A percentile compares a stretch with the other conserved stretches of the same genome.
phyloP scores from a whole-genome alignment of 1,140 invertebrate genomes.

The Cecropterus lyciades region DNA sequence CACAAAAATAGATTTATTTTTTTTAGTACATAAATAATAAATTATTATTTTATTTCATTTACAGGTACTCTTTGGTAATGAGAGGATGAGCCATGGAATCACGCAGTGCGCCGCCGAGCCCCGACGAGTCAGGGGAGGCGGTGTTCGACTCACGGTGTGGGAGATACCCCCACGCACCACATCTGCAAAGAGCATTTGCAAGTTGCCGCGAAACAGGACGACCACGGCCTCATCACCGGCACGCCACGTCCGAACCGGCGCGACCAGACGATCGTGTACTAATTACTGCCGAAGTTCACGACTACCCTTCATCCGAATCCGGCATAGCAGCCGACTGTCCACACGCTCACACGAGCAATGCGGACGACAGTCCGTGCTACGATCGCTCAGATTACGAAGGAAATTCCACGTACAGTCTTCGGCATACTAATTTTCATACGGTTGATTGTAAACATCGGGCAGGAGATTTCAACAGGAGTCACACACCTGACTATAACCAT shows the following conservation, averaged over 20 bases:
- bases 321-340: constrained; percentile 79
- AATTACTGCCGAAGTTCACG: constrained; percentile 81
- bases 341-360: constrained; percentile 70
- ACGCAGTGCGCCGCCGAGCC: constrained; percentile 81
- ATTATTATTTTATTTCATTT: constrained; percentile 48
- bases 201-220: constrained; percentile 68
- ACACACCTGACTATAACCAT: constrained; percentile 73
- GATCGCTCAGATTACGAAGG: constrained; percentile 77
- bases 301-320: constrained; percentile 81
- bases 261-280: constrained; percentile 77
- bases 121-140: constrained; percentile 80
- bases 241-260: constrained; percentile 74
- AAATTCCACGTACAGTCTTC: constrained; percentile 70
- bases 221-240: constrained; percentile 73
- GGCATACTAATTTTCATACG: constrained; percentile 68
- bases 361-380: constrained; percentile 76
- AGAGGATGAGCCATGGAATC: constrained; percentile 82
- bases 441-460: constrained; percentile 67
- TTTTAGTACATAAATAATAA: not conserved
- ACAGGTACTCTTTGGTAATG: constrained; percentile 67
- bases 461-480: constrained; percentile 69
- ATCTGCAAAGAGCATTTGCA: constrained; percentile 71
- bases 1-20: not conserved
- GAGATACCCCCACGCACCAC: constrained; percentile 59
- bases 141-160: constrained; percentile 70